A percentile compares a stretch with the other conserved stretches of the same genome.
Evolutionary conservation across 2,113 vertebrate species (phyloP).

Genomic region (Caranx melampygus): DNA sequence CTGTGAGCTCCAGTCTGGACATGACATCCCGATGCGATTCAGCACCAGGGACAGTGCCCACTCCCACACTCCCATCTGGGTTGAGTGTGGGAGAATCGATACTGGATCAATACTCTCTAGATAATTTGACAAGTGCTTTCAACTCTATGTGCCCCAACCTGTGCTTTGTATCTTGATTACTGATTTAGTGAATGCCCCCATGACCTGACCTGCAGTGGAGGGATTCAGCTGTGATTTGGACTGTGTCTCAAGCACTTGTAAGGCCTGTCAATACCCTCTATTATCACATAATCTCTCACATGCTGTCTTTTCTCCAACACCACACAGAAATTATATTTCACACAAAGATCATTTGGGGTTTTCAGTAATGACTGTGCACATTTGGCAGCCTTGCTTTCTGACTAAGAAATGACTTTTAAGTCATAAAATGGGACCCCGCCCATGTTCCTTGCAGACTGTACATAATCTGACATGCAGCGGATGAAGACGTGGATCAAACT

Average conservation of each 20-base stretch:
- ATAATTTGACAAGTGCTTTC: slow-evolving; percentile 73
- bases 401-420: background rate
- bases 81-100: slow-evolving; percentile 44
- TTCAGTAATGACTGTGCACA: background rate
- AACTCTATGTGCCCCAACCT: slow-evolving; percentile 54
- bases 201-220: slow-evolving; percentile 47
- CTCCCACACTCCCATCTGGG: slow-evolving; percentile 10
- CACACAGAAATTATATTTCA: background rate
- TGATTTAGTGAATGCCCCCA: slow-evolving; percentile 52
- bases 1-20: slow-evolving; percentile 10
- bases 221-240: slow-evolving; percentile 27
- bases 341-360: slow-evolving; percentile 1
- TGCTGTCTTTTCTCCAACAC: slow-evolving; percentile 4
- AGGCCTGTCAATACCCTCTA: slow-evolving; percentile 33
- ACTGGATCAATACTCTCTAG: slow-evolving; percentile 52
- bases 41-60: slow-evolving; percentile 15
- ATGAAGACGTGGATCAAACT: background rate
- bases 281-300: slow-evolving; percentile 43
- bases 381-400: background rate
- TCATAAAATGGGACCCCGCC: background rate
- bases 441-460: background rate
- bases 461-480: background rate
- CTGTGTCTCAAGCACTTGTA: slow-evolving; percentile 33
- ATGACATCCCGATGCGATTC: slow-evolving; percentile 19
- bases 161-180: slow-evolving; percentile 66